These are phyloP conservation scores for Pholis gunnellus DNA, from an alignment of 2,113 vertebrate species.

Conservation along the genomic window DNA sequence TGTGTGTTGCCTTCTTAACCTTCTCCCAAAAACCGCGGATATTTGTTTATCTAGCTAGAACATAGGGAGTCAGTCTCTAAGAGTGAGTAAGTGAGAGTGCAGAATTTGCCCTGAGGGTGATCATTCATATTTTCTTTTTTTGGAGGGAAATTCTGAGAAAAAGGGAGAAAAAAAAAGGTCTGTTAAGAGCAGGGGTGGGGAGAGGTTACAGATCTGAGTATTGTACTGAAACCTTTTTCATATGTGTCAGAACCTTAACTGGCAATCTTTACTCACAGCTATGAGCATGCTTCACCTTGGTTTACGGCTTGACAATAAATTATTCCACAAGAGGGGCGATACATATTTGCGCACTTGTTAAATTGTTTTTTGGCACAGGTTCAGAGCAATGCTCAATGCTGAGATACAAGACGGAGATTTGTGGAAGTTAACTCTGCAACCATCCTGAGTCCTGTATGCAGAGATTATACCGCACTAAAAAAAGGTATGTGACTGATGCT, in stretches of 20 bases:
- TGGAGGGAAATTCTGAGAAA: slow-evolving; percentile 45
- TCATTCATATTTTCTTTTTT: slow-evolving; percentile 65
- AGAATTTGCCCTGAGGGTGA: slow-evolving; percentile 63
- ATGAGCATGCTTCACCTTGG: slow-evolving; percentile 61
- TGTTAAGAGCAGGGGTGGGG: slow-evolving; percentile 17
- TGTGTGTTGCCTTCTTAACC: slow-evolving; percentile 64
- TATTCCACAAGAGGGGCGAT: slow-evolving; percentile 67
- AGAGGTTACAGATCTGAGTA: slow-evolving; percentile 43
- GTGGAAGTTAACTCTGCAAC: slow-evolving; percentile 49
- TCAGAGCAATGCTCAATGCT: slow-evolving; percentile 55
- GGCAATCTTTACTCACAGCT: slow-evolving; percentile 64
- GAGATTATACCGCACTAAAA: neutral
- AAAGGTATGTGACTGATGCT: neutral
- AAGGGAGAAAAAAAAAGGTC: slow-evolving; percentile 4
- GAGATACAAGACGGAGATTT: slow-evolving; percentile 60
- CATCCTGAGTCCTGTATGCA: slow-evolving; percentile 24
- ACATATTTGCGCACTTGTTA: slow-evolving; percentile 67
- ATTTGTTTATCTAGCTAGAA: slow-evolving; percentile 68
- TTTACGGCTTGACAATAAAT: slow-evolving; percentile 70
- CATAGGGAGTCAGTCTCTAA: slow-evolving; percentile 56
- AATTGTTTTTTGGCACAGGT: slow-evolving; percentile 72
- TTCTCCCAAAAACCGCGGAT: slow-evolving; percentile 42
- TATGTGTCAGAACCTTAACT: slow-evolving; percentile 65
- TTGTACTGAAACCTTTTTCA: slow-evolving; percentile 47
- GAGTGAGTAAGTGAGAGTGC: slow-evolving; percentile 58